A percentile compares a stretch with the other conserved stretches of the same genome.
Conservation (phyloP, 2,888 invertebrate species). For the Diadegma fenestrale region DNA sequence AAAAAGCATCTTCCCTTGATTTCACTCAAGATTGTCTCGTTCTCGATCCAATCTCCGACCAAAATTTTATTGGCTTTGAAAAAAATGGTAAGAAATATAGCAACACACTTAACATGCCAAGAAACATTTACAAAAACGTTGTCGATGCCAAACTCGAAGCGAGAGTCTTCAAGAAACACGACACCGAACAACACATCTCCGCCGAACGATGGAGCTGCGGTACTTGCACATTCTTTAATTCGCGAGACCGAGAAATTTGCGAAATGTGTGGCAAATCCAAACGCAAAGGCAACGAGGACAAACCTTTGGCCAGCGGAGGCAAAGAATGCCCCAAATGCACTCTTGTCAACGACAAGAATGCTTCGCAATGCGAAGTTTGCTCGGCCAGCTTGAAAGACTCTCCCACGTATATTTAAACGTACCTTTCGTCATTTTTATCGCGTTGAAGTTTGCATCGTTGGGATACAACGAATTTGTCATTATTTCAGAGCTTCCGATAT, state of each 20-base stretch:
- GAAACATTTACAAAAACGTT: conserved; percentile 29
- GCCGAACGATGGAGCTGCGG: conserved; percentile 89
- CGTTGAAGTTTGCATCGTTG: background rate
- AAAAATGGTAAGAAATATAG: conserved; percentile 72
- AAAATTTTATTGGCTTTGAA: conserved; percentile 41
- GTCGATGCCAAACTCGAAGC: conserved; percentile 40
- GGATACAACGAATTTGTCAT: background rate
- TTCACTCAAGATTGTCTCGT: conserved; percentile 27
- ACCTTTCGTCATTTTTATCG: background rate
- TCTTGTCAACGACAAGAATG: conserved; percentile 90
- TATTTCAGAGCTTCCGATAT: background rate
- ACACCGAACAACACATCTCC: conserved; percentile 60
- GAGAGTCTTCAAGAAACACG: conserved; percentile 82
- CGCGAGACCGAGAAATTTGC: conserved; percentile 87
- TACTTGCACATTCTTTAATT: conserved; percentile 90
- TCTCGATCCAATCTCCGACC: conserved; percentile 15
- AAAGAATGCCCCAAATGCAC: conserved; percentile 92
- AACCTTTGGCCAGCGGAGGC: conserved; percentile 90
- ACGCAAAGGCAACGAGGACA: conserved; percentile 86
- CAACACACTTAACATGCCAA: conserved; percentile 73
- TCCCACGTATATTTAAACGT: conserved; percentile 89
- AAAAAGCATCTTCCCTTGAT: conserved; percentile 47
- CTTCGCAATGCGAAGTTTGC: conserved; percentile 89
- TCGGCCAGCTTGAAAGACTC: conserved; percentile 89
- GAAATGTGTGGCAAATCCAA: conserved; percentile 91